A percentile compares a stretch with the other conserved stretches of the same genome.
Evolutionary conservation across 2,797 vertebrate genomes (phyloP).

Genomic region (Pelochelys cantorii): DNA sequence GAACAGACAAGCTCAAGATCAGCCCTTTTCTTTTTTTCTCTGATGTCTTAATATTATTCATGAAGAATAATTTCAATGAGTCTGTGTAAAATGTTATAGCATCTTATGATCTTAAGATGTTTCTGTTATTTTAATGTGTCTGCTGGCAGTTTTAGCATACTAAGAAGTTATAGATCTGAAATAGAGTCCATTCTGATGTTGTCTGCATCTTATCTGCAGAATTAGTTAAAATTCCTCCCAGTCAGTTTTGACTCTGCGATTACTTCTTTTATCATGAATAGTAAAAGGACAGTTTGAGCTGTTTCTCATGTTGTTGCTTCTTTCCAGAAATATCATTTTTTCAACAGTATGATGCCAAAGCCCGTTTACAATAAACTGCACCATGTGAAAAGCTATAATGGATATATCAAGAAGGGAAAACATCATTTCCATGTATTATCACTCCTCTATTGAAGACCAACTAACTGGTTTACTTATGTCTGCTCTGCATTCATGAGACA

Average conservation of each 20-base stretch:
- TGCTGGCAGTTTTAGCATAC: not conserved
- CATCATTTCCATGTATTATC: not conserved
- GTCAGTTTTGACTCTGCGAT: not conserved
- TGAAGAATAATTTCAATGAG: not conserved
- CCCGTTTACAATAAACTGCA: not conserved
- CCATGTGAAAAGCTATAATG: not conserved
- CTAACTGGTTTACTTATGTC: not conserved
- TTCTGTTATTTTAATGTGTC: not conserved
- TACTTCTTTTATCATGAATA: not conserved
- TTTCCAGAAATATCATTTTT: not conserved
- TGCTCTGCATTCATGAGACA: not conserved
- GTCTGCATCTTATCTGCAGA: not conserved
- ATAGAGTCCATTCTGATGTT: not conserved
- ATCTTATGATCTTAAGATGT: not conserved
- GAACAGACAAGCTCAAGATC: not conserved
- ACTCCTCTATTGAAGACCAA: not conserved
- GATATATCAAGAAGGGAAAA: not conserved
- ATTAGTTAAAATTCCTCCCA: not conserved
- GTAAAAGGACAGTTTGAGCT: not conserved
- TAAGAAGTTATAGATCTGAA: not conserved
- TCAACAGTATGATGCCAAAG: not conserved
- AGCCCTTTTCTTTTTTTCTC: not conserved
- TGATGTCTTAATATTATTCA: not conserved
- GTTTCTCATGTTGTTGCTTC: not conserved
- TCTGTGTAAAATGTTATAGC: not conserved